Conservation (phyloP, 2,113 vertebrate species). For the Xiphias gladius region DNA sequence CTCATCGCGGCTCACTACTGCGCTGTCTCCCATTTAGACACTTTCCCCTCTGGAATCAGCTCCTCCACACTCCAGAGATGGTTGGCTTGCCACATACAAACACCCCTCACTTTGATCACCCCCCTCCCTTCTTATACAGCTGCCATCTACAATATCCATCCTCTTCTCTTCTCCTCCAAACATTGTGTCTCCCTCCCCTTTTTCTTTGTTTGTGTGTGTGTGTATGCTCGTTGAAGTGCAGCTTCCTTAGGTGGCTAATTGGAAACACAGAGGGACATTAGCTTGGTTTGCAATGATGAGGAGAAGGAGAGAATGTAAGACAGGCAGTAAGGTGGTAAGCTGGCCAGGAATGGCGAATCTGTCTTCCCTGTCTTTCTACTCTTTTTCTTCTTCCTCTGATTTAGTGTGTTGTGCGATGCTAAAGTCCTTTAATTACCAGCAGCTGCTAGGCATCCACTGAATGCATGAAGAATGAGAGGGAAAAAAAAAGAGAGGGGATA, state of each 20-base stretch:
- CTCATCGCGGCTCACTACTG: slow-evolving; percentile 23
- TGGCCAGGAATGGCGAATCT: slow-evolving; percentile 55
- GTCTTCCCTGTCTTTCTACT: slow-evolving; percentile 48
- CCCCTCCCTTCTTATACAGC: slow-evolving; percentile 60
- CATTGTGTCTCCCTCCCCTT: neutral
- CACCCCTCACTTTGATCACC: slow-evolving; percentile 75
- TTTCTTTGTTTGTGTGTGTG: slow-evolving; percentile 36
- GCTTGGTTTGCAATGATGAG: slow-evolving; percentile 61
- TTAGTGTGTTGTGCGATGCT: slow-evolving; percentile 68
- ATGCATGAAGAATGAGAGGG: slow-evolving; percentile 65
- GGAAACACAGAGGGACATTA: slow-evolving; percentile 79
- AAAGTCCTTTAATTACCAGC: slow-evolving; percentile 84
- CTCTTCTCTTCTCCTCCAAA: slow-evolving; percentile 51
- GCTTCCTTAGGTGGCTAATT: slow-evolving; percentile 74
- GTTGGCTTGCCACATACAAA: slow-evolving; percentile 72
- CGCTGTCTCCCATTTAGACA: slow-evolving; percentile 58
- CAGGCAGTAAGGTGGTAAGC: slow-evolving; percentile 31
- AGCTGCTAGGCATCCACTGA: slow-evolving; percentile 79
- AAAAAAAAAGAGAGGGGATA: slow-evolving; percentile 14
- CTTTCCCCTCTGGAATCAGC: slow-evolving; percentile 68
- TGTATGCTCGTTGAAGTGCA: slow-evolving; percentile 55
- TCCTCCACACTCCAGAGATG: slow-evolving; percentile 68
- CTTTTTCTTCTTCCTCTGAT: slow-evolving; percentile 65
- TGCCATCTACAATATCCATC: slow-evolving; percentile 73
- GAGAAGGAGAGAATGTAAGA: slow-evolving; percentile 43